Evolutionary conservation across 2,888 invertebrate genomes (phyloP).

Genomic region (Saturnia pavonia): DNA sequence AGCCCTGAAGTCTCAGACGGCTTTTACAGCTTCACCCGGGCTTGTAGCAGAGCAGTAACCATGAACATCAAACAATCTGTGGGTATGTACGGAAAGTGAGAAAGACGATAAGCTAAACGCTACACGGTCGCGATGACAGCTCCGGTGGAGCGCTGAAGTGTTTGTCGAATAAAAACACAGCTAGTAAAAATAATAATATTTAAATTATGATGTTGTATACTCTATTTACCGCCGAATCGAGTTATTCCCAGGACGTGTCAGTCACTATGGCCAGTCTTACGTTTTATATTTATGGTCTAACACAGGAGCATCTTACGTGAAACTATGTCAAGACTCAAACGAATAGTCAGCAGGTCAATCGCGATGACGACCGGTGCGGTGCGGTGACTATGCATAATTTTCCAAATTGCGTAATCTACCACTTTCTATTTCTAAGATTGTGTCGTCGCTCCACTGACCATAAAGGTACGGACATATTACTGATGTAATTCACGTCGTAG

Average conservation of each 20-base stretch:
- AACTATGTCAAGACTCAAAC: background rate
- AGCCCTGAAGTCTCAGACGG: too few relatives aligned
- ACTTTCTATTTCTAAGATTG: conserved; percentile 50
- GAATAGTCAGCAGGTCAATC: conserved; percentile 29
- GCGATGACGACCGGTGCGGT: conserved; percentile 19
- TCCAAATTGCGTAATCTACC: conserved; percentile 44
- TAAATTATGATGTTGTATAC: background rate
- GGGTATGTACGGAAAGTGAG: too few relatives aligned
- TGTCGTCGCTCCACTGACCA: conserved; percentile 20
- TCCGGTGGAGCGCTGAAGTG: too few relatives aligned
- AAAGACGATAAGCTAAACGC: too few relatives aligned
- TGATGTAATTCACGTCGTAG: conserved; percentile 16
- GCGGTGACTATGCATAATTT: conserved; percentile 39
- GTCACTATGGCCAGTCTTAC: background rate
- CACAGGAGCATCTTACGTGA: background rate
- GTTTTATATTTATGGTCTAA: background rate
- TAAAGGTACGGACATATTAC: conserved; percentile 17
- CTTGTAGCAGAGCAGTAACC: too few relatives aligned
- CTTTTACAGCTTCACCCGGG: too few relatives aligned
- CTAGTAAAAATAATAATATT: too few relatives aligned
- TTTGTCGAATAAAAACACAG: too few relatives aligned
- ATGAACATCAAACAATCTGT: too few relatives aligned
- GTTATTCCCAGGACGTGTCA: too few relatives aligned
- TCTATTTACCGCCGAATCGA: background rate
- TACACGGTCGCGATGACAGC: too few relatives aligned